Evolutionary conservation across 1,140 invertebrate genomes (phyloP), one percentile per base, ranked within the genome.

Genomic region (Hydropsyche tenuis): DNA sequence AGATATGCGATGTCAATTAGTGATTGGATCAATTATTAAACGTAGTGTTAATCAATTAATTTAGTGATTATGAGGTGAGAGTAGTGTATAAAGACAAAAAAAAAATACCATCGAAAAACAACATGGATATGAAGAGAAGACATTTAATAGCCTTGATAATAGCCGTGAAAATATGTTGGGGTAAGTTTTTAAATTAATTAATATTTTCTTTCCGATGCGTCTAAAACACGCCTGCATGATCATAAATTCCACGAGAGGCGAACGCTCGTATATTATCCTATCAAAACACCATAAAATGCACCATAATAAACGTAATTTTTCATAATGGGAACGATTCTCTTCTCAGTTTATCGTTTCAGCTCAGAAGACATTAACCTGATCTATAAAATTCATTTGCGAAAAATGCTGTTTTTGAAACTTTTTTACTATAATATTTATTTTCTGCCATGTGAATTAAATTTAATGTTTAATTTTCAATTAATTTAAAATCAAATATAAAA

Each of bases 231-330:
- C 30, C 30, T 37, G 30, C 30, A 37, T 37, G 30, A 56, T 25
- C 5, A 25, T 14, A 27, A 60, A 60, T 22, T 20, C 18, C 56
- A 25, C 4, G 22, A 14, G 12, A 60, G 23, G 23, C 20, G 48
- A 53, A 1, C 48, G 48, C 48, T 53, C 48, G 48, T 20, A 53
- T 53, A 53, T 53, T 53, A 53, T 53, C 48, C 48, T 53, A 53
- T 53, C 48, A 53, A 53, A 53, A 53, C 48, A 53, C 18, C 48
- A 18, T 53, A 53, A 53, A 53, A 53, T 53, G 20, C 48, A 14
- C 46, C 12, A 14, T 48, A 48, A 16, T 7, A 53, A 53, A 53
- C 48, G 48, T 53, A 53, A 53, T 53, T 53, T 53, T 53, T 20
- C n/a, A 20, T 53, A 60, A 60, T 60, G 12, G 18, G n/a, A 60